Evolutionary conservation across 2,113 vertebrate species (phyloP).

Genomic region (Meles meles): DNA sequence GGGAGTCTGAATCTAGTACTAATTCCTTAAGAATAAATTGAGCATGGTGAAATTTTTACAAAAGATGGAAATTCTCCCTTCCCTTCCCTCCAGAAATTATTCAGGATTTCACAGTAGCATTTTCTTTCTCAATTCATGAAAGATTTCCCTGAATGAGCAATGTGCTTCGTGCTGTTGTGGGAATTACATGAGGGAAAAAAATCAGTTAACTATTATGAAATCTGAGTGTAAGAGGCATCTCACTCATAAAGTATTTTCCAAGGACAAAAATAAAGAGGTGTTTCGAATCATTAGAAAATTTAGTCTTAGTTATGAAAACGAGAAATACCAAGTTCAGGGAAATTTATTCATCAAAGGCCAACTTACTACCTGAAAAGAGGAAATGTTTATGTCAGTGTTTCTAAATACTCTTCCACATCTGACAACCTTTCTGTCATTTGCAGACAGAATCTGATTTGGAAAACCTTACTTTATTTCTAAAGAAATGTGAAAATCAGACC

Average conservation of each 20-base stretch:
- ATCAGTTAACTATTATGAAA: neutral
- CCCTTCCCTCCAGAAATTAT: neutral
- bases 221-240: neutral
- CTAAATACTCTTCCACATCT: neutral
- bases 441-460: neutral
- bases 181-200: neutral
- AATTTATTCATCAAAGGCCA: neutral
- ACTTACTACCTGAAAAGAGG: slow-evolving; percentile 15
- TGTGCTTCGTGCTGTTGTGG: neutral
- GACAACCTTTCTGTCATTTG: neutral
- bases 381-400: neutral
- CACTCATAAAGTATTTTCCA: neutral
- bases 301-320: neutral
- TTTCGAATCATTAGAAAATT: slow-evolving; percentile 20
- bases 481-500: neutral
- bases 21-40: slow-evolving; percentile 5
- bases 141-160: neutral
- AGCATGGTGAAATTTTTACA: neutral
- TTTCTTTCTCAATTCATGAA: neutral
- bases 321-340: slow-evolving; percentile 3
- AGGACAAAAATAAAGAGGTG: slow-evolving; percentile 26
- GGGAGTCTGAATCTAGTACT: neutral
- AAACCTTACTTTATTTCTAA: slow-evolving; percentile 34
- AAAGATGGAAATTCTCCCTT: neutral
- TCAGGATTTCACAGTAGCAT: neutral